phyloP scores from a whole-genome alignment of 2,113 vertebrate genomes.

The Dolichallabes microphthalmus region DNA sequence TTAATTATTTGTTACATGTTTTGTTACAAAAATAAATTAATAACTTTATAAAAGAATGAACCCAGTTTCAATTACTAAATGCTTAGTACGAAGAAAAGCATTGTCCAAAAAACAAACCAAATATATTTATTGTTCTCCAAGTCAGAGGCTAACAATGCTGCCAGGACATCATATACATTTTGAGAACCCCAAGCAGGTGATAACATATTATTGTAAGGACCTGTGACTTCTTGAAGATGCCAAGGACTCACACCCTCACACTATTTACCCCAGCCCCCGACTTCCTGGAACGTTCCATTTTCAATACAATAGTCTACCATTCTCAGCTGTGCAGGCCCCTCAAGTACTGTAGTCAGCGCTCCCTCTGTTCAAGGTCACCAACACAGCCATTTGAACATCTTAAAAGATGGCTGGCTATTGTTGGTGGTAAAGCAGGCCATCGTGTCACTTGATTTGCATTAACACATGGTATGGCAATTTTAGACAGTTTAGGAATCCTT shows the following conservation, averaged over 20 bases:
- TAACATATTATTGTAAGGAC: constrained; percentile 28
- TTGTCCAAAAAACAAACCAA: background rate
- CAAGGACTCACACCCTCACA: constrained; percentile 10
- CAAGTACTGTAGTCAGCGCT: constrained; percentile 30
- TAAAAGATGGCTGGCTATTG: constrained; percentile 21
- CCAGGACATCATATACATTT: background rate
- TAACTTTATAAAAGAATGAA: background rate
- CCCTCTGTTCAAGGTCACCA: constrained; percentile 15
- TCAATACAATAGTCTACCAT: constrained; percentile 19
- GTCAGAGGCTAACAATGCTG: constrained; percentile 25
- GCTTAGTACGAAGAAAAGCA: background rate
- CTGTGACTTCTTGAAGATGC: constrained; percentile 41
- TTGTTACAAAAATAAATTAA: background rate
- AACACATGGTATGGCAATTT: constrained; percentile 25
- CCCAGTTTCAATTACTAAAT: background rate
- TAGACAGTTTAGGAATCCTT: background rate
- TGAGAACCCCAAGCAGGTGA: constrained; percentile 22
- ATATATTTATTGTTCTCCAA: background rate
- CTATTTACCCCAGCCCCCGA: constrained; percentile 6
- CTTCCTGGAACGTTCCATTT: constrained; percentile 32
- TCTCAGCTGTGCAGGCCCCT: constrained; percentile 41
- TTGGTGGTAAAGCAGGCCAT: constrained; percentile 7
- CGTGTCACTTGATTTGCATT: constrained; percentile 4
- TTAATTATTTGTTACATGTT: background rate
- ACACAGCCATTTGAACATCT: constrained; percentile 30